Percentiles rank a stretch among this genome's conserved stretches.
Evolutionary conservation across 2,113 vertebrate species (phyloP).

Genomic region (Ceyx melanurus): DNA sequence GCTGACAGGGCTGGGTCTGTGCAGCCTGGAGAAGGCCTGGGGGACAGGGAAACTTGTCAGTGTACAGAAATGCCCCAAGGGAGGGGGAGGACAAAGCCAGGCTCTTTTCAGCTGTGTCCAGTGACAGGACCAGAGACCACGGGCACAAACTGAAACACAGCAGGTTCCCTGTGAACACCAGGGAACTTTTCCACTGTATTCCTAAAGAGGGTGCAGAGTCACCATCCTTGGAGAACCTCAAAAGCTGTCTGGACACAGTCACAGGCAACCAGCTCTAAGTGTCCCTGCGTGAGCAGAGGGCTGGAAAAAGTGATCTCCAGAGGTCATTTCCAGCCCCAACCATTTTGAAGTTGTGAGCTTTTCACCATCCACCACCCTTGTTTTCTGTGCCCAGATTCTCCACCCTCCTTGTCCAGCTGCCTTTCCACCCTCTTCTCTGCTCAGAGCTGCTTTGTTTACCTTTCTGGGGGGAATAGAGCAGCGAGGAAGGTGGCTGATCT

Average conservation of each 20-base stretch:
- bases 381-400: background rate
- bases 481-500: background rate
- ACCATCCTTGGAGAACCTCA: background rate
- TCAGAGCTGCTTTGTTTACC: background rate
- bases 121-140: too few relatives aligned
- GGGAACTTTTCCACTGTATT: background rate
- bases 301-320: background rate
- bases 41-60: background rate
- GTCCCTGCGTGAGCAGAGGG: background rate
- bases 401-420: background rate
- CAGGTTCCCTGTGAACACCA: background rate
- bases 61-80: background rate
- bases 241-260: background rate
- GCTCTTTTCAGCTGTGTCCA: too few relatives aligned
- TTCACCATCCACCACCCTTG: background rate
- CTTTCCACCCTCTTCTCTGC: background rate
- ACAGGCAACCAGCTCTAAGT: background rate
- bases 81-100: too few relatives aligned
- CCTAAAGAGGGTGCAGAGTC: background rate
- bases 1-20: background rate
- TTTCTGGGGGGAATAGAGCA: background rate
- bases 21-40: background rate
- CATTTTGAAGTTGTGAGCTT: background rate
- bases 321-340: background rate
- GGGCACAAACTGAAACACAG: background rate